A percentile compares a stretch with the other conserved stretches of the same genome.
Conservation (phyloP, 2,113 vertebrate species). For the Microcebus ravelobensis region DNA sequence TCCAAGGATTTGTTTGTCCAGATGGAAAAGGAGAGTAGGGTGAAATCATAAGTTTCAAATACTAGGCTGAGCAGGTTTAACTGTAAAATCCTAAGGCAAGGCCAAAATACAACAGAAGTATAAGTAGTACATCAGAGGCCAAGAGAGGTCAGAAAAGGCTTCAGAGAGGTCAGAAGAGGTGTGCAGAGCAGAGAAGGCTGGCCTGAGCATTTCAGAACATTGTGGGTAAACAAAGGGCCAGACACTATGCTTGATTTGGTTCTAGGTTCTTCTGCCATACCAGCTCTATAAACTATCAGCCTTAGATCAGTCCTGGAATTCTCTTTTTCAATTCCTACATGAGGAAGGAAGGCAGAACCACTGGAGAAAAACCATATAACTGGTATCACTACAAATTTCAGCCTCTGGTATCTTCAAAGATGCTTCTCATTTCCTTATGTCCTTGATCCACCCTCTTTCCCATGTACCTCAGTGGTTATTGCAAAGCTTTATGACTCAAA, state of each 20-base stretch:
- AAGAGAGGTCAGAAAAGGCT: not conserved
- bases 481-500: conserved; percentile 12
- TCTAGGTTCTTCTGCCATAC: not conserved
- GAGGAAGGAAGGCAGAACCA: not conserved
- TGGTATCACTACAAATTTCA: not conserved
- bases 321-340: not conserved
- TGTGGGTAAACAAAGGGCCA: not conserved
- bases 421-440: not conserved
- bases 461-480: not conserved
- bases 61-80: not conserved
- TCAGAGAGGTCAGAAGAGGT: not conserved
- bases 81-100: not conserved
- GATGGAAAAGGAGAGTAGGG: not conserved
- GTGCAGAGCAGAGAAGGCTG: not conserved
- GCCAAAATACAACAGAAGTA: not conserved
- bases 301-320: not conserved
- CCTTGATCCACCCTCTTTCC: not conserved
- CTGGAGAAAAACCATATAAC: not conserved
- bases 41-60: conserved; percentile 15
- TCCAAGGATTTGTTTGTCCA: not conserved
- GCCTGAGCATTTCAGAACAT: not conserved
- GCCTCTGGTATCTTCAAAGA: not conserved
- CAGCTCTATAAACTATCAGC: not conserved
- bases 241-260: not conserved
- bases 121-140: not conserved